Evolutionary conservation across 2,888 invertebrate species (phyloP), one percentile per base, ranked within the genome.

Genomic region (Cosmia trapezina): DNA sequence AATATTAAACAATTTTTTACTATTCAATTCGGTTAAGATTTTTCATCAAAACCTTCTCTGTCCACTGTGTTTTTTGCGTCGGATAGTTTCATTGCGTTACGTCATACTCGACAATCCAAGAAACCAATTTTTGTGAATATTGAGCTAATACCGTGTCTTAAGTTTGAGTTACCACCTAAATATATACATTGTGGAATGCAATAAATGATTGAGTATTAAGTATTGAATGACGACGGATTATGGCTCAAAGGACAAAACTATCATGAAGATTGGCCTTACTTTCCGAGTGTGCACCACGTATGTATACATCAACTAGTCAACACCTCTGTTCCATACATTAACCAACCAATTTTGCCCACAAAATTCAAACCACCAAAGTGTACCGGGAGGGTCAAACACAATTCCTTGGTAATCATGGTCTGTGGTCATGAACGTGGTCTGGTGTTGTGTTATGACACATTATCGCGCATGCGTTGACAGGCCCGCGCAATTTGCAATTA

Each of bases 401-500:
- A 85, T 84, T 83, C 86, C 80, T 45, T 69, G 72, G 84, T 90
- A 86, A 89, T 86, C 63, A 63, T 69, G 51, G n/a, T 45, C 70
- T 69, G 53, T 69, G 69, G 69, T 69, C 69, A 69, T 69, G 69
- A 70, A 70, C 84, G 83, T 73, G 79, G 76, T 63, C 78, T 86
- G 81, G 80, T 83, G 84, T 83, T 87, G 81, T 86, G 92, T 94
- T 95, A 94, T 95, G 94, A 94, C 96, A 95, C 95, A 95, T 96
- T 96, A 94, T 91, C 95, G 93, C 91, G 89, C 90, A 87, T 89
- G 91, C 91, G 93, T 93, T 95, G 95, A 94, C 95, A 95, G 94
- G 90, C 87, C 84, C 79, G 89, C 90, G 91, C 94, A 94, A 96
- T 96, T 96, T 96, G 90, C 95, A 95, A 96, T 96, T 96, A 95